Evolutionary conservation across 2,113 vertebrate genomes (phyloP).

Genomic region (Pavo muticus): DNA sequence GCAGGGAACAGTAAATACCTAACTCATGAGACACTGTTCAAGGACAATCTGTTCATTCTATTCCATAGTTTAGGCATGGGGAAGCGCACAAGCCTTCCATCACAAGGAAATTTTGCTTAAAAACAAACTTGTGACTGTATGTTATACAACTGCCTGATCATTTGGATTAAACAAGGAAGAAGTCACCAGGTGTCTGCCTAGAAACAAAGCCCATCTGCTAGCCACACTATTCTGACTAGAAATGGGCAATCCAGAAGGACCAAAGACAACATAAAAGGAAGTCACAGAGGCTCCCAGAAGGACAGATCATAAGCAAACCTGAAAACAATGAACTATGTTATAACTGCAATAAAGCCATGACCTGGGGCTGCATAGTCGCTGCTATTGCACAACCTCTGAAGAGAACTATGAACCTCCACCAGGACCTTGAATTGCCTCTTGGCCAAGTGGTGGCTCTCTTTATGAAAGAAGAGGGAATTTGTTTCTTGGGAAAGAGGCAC

Average conservation of each 20-base stretch:
- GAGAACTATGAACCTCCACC: accelerated
- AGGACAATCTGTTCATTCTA: not conserved
- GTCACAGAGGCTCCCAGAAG: not conserved
- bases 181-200: not conserved
- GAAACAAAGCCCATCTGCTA: not conserved
- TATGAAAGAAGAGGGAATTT: not conserved
- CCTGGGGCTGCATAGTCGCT: not conserved
- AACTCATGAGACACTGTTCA: not conserved
- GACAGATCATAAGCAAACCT: not conserved
- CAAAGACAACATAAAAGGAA: not conserved
- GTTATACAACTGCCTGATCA: not conserved
- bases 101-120: not conserved
- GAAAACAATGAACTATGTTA: not conserved
- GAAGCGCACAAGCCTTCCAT: not conserved
- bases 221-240: not conserved
- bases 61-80: not conserved
- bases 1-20: not conserved
- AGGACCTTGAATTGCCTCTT: not conserved
- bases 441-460: not conserved
- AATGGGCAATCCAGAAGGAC: not conserved
- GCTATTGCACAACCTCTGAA: not conserved
- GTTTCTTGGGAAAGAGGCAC: not conserved
- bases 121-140: not conserved
- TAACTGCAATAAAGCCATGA: not conserved
- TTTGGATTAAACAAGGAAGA: not conserved